These are phyloP conservation scores for Drosophila saltans DNA, from an alignment of 1,140 invertebrate genomes.

Conservation along the genomic window DNA sequence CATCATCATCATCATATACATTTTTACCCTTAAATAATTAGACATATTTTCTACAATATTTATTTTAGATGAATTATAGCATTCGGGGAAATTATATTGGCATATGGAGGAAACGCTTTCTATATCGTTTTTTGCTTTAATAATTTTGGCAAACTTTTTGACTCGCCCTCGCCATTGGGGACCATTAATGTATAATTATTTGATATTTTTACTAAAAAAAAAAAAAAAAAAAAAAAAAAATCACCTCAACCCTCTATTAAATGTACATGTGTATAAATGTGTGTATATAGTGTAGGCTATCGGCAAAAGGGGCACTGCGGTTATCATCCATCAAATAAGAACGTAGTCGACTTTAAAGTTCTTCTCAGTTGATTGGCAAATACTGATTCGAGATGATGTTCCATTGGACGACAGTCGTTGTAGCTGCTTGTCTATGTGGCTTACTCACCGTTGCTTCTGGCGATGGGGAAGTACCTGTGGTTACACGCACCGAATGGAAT, in stretches of 20 bases:
- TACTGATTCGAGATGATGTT: slow-evolving; percentile 40
- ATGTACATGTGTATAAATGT: not conserved
- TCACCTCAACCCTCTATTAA: slow-evolving; percentile 1
- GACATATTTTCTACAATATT: too few species aligned
- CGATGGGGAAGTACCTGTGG: slow-evolving; percentile 49
- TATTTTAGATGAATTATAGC: too few species aligned
- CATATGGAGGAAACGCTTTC: too few species aligned
- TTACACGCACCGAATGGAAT: slow-evolving; percentile 84
- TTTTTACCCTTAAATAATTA: too few species aligned
- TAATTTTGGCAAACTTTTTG: slow-evolving; percentile 11
- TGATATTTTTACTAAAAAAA: not conserved
- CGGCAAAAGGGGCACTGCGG: slow-evolving; percentile 22
- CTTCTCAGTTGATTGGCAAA: slow-evolving; percentile 39
- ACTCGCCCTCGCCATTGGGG: not conserved
- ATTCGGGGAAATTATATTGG: too few species aligned
- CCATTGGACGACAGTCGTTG: slow-evolving; percentile 10
- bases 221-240: slow-evolving; percentile 1
- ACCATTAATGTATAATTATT: slow-evolving; percentile 1
- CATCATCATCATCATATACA: too few species aligned
- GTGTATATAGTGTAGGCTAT: slow-evolving; percentile 12
- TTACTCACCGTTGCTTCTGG: slow-evolving; percentile 22
- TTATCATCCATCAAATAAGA: slow-evolving; percentile 61
- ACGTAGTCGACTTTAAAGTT: slow-evolving; percentile 8
- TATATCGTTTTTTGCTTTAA: too few species aligned
- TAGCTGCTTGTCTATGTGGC: not conserved